Evolutionary conservation across 2,797 vertebrate genomes (phyloP).

Genomic region (Galaxias olidus): DNA sequence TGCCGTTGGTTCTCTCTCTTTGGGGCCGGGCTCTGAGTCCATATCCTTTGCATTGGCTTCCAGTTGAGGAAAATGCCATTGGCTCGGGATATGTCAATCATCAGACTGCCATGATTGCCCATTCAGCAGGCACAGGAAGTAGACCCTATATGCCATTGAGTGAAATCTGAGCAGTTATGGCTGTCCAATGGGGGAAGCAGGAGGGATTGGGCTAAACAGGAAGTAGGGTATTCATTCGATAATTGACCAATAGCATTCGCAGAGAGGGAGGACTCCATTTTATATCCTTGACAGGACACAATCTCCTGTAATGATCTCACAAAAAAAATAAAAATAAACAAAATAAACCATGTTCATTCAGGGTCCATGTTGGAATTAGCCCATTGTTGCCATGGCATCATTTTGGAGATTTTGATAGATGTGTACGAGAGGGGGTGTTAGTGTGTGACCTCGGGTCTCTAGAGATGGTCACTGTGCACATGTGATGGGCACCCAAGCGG

Average conservation of each 20-base stretch:
- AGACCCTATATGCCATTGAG: constrained; percentile 35
- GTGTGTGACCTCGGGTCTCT: neutral
- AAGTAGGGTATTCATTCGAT: constrained; percentile 34
- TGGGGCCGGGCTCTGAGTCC: constrained; percentile 51
- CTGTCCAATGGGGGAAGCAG: constrained; percentile 37
- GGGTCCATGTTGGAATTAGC: constrained; percentile 70
- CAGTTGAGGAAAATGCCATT: constrained; percentile 61
- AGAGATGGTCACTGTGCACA: constrained; percentile 18
- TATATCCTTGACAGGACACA: constrained; percentile 39
- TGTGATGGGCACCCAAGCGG: constrained; percentile 68
- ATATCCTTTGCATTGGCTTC: constrained; percentile 68
- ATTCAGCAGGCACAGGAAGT: constrained; percentile 12
- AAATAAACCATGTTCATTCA: constrained; percentile 53
- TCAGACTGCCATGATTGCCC: constrained; percentile 35
- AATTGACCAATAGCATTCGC: constrained; percentile 39
- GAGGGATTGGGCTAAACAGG: constrained; percentile 48
- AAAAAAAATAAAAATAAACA: constrained; percentile 48
- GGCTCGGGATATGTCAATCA: constrained; percentile 65
- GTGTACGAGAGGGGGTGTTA: constrained; percentile 20
- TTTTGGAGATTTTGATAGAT: constrained; percentile 67
- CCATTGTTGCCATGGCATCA: constrained; percentile 43
- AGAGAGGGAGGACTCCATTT: constrained; percentile 46
- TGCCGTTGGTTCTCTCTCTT: constrained; percentile 35
- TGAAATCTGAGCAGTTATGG: constrained; percentile 36
- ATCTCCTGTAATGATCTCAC: constrained; percentile 53